These are phyloP conservation scores for Decapterus maruadsi DNA, from an alignment of 2,797 vertebrate genomes.

Conservation along the genomic window DNA sequence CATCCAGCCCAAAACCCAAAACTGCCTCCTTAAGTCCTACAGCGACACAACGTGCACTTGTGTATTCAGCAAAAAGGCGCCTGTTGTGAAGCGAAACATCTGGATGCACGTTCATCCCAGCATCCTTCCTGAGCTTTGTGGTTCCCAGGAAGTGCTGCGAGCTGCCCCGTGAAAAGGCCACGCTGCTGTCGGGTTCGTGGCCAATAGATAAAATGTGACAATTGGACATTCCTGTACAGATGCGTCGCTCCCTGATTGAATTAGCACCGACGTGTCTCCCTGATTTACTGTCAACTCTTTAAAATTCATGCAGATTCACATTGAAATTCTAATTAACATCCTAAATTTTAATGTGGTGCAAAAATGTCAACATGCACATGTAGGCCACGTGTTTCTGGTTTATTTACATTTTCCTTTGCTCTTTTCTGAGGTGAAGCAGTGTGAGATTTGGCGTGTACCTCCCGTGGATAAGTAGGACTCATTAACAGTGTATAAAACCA, in stretches of 20 bases:
- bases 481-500: constrained; percentile 35
- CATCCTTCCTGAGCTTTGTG: constrained; percentile 13
- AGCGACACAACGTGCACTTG: background rate
- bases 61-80: constrained; percentile 14
- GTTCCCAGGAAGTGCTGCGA: constrained; percentile 35
- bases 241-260: too few species aligned
- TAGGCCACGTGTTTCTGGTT: background rate
- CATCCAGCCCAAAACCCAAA: constrained; percentile 17
- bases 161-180: constrained; percentile 7
- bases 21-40: constrained; percentile 13
- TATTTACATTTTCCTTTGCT: constrained; percentile 11
- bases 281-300: too few species aligned
- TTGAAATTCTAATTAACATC: background rate
- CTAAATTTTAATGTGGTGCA: background rate
- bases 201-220: constrained; percentile 44
- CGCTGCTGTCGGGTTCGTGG: constrained; percentile 18
- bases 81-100: constrained; percentile 1
- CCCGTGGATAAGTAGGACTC: constrained; percentile 38
- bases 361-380: too few species aligned
- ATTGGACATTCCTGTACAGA: too few species aligned
- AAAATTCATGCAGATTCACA: background rate
- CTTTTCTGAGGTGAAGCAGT: background rate
- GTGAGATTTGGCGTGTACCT: constrained; percentile 9
- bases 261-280: too few species aligned
- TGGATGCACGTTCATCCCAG: constrained; percentile 6